These are phyloP conservation scores for Falco punctatus DNA, from an alignment of 2,113 vertebrate genomes.

Conservation along the genomic window DNA sequence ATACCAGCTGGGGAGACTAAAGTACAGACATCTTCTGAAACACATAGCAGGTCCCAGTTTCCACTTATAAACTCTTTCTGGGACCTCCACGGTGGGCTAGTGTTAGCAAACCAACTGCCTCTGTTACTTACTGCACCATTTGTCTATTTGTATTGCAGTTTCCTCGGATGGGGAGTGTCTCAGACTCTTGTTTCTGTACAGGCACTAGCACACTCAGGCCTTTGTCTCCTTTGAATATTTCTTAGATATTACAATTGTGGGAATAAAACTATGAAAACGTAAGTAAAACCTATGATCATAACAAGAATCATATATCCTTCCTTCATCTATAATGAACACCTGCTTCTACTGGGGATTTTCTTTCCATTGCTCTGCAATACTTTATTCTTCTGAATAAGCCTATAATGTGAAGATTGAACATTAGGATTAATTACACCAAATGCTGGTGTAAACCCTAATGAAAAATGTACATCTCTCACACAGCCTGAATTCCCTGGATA, in stretches of 20 bases:
- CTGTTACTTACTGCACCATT: neutral
- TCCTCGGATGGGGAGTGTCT: neutral
- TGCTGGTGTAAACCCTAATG: conserved; percentile 68
- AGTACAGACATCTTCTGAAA: neutral
- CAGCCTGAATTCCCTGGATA: conserved; percentile 61
- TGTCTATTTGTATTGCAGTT: neutral
- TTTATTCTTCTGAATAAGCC: conserved; percentile 69
- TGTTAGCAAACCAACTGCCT: neutral
- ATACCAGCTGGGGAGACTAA: neutral
- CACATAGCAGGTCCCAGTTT: neutral
- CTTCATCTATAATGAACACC: neutral
- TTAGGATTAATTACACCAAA: conserved; percentile 77
- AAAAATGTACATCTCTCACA: conserved; percentile 69
- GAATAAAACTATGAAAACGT: neutral
- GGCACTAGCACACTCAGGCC: fast-evolving
- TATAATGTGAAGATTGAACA: conserved; percentile 71
- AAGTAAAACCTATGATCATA: neutral
- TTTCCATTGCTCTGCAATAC: conserved; percentile 13
- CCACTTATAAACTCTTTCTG: neutral
- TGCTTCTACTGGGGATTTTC: conserved; percentile 18
- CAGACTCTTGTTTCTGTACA: neutral
- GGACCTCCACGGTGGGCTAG: neutral
- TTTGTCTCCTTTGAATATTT: neutral
- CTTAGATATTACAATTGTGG: neutral
- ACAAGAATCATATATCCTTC: neutral